Base-by-base conservation (phyloP, 2,113 vertebrate genomes). In the Perca fluviatilis region DNA sequence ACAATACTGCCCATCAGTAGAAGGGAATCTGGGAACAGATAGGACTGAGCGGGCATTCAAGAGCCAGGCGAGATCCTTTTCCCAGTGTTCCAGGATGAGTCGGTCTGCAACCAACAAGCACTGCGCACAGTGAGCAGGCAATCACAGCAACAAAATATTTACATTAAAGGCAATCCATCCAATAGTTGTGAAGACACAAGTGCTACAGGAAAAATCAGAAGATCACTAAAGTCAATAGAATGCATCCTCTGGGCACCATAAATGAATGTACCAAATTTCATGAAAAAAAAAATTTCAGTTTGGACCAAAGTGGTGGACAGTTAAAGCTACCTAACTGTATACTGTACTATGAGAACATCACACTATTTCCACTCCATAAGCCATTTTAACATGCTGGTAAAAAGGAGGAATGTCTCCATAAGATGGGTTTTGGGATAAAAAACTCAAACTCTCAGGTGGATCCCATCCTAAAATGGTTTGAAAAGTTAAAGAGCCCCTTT, bases 401-500 rank as follows among this genome's bases (percentile, higher is more conserved):
- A 21, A 62, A 74, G 14, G 9, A 23, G 25, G 13, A 50, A 14
- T 53, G 23, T 63, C 3, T 63, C 47, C 16, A 6, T 2, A 64
- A 30, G 10, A 80, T 69, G 21, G 13, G 14, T 57, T 23, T 11
- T 30, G 49, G 21, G 18, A 47, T 73, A 18, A n/a, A 69, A 70
- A 25, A 76, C 11, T 33, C n/a, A 51, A 64, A 40, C 19, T 23
- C 60, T 74, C 46, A 40, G n/a, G 3, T 40, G 58, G n/a, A 70
- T 58, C 23, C 0, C 6, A 56, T 30, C n/a, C 49, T 53, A 33
- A 73, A 81, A 76, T 53, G 73, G 54, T 19, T 19, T 27, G 25
- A 86, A 76, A 77, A 40, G 77, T 74, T 80, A 71, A 73, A 67
- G 47, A 77, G 62, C 33, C 80, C 74, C 62, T 6, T 40, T 19